Conservation (phyloP, 1,140 invertebrate species). For the Periplaneta americana region DNA sequence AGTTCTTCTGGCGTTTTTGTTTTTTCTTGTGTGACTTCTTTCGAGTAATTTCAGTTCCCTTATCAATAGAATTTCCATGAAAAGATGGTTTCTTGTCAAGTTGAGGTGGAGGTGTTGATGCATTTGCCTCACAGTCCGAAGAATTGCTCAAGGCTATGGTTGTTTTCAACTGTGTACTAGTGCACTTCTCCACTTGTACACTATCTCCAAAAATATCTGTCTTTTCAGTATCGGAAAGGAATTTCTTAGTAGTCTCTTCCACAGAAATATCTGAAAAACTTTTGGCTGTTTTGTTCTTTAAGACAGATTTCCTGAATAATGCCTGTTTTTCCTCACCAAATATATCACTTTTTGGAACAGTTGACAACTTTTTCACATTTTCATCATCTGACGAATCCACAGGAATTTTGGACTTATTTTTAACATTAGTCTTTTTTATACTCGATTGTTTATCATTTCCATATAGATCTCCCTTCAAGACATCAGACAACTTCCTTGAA, state of each 20-base stretch:
- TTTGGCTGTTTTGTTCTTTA: constrained; percentile 7
- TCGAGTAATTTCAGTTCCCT: constrained; percentile 28
- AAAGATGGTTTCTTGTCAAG: constrained; percentile 2
- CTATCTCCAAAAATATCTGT: constrained; percentile 11
- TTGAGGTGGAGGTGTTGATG: background rate
- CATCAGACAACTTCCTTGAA: background rate
- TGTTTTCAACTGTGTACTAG: background rate
- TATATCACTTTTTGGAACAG: background rate
- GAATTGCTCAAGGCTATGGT: background rate
- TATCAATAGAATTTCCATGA: constrained; percentile 11
- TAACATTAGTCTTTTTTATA: background rate
- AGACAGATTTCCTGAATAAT: background rate
- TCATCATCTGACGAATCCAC: constrained; percentile 25
- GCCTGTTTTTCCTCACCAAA: constrained; percentile 3
- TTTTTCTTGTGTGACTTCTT: constrained; percentile 78
- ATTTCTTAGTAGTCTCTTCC: constrained; percentile 2
- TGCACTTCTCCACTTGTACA: background rate
- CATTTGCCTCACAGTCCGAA: background rate
- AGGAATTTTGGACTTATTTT: constrained; percentile 2
- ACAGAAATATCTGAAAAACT: background rate
- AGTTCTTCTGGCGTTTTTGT: constrained; percentile 68
- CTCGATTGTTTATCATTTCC: background rate
- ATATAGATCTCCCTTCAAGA: background rate
- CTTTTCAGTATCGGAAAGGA: constrained; percentile 5
- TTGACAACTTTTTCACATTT: constrained; percentile 3